Base-by-base conservation (phyloP, 2,797 vertebrate species). In the Notolepis coatsorum region DNA sequence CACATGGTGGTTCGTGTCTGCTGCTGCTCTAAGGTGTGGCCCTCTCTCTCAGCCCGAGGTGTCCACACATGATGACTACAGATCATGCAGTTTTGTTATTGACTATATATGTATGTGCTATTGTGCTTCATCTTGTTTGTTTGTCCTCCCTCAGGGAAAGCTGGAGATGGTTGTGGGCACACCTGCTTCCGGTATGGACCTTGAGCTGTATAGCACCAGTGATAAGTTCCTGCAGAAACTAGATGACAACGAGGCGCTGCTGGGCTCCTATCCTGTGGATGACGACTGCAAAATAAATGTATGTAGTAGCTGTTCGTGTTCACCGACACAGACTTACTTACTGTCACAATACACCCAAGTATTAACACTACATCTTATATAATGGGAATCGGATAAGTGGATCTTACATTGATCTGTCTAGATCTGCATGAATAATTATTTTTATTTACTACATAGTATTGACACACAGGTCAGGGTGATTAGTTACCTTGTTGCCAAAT, bases 181-280 rank as follows among this genome's bases (percentile, higher is more conserved):
- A 25, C 84, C 93, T 0, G 63, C 93, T 1, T 90, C 94, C 24
- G 86, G 73, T 68, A 97, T 98, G 95, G 94, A 96, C 21, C 87
- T 98, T 55, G 93, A 96, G 73, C 88, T 97, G 12, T 96, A 88
- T 71, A 90, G 91, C 13, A 21, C 73, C 0, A 85, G 87, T 1
- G 94, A 96, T 75, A 85, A 81, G 37, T 94, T 94, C 59, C 71
- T 94, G 65, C 89, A 91, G 82, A 95, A 94, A 47, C 79, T 98
- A 38, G 93, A 95, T 25, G 79, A 93, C 49, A 90, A 95, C 17
- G 95, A 96, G 8, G 94, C 95, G 0, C 77, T 97, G 69, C 81
- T 98, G 45, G 96, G 96, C 43, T 97, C 95, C 2, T 97, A 95
- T 84, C 92, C 93, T 4, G 90, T 97, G n/a, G 95, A 97, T 3